Percentiles rank a stretch among this genome's conserved stretches.
Conservation (phyloP, 2,113 vertebrate genomes). For the Tragelaphus strepsiceros region DNA sequence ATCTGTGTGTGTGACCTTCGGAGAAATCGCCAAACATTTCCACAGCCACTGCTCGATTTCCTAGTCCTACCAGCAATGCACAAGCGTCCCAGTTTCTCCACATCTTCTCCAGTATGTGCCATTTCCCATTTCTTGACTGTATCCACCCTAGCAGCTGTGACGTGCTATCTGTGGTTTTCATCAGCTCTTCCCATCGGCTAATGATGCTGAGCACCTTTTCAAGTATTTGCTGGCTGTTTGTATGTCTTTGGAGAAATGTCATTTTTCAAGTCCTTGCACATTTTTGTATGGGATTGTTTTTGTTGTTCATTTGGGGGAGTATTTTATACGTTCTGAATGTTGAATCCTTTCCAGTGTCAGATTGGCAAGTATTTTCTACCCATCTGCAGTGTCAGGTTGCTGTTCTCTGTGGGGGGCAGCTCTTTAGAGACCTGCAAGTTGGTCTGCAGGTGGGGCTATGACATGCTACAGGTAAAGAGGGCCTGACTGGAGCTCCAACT, state of each 20-base stretch:
- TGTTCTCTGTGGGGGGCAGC: neutral
- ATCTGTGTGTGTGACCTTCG: neutral
- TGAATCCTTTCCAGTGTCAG: neutral
- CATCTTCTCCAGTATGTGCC: no score
- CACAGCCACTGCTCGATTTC: neutral
- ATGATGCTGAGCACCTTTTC: neutral
- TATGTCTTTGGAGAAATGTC: neutral
- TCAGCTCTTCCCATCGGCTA: neutral
- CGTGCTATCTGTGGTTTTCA: neutral
- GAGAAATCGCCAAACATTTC: accelerated
- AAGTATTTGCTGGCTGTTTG: neutral
- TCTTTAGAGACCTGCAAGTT: neutral
- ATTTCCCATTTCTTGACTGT: neutral
- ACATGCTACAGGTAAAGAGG: no score
- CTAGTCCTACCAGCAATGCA: neutral
- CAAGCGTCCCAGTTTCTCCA: neutral
- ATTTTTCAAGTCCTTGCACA: neutral
- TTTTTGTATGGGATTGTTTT: neutral
- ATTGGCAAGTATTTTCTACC: neutral
- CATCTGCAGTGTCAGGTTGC: neutral
- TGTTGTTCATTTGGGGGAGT: neutral
- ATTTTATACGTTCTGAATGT: neutral
- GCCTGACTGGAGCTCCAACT: neutral
- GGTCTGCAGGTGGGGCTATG: neutral
- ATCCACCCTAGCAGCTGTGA: neutral